Percentiles rank a stretch among this genome's conserved stretches.
These are phyloP conservation scores for Empis stercorea DNA, from an alignment of 2,888 invertebrate genomes.

Conservation along the genomic window DNA sequence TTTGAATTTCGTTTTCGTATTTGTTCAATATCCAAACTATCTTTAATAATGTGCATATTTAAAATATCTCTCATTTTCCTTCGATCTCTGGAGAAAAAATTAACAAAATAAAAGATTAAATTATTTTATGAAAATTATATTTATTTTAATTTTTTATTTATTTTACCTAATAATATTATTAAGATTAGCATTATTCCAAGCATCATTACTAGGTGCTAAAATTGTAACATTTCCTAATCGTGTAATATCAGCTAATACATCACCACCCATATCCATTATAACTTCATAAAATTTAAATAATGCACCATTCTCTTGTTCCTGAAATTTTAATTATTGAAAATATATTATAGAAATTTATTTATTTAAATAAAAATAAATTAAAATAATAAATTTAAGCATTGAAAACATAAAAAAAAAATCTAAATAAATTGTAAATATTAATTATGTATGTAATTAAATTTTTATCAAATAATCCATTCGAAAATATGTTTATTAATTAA, in stretches of 20 bases:
- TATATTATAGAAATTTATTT: background rate
- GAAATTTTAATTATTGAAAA: conserved; percentile 11
- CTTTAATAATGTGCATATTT: conserved; percentile 68
- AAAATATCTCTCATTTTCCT: conserved; percentile 62
- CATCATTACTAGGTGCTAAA: conserved; percentile 81
- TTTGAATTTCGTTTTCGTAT: conserved; percentile 58
- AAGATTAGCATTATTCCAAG: conserved; percentile 65
- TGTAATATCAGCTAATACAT: conserved; percentile 59
- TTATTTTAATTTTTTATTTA: background rate
- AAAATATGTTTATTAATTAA: no score
- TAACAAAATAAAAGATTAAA: background rate
- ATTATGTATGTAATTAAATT: no score
- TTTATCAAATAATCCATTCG: no score
- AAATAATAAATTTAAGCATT: background rate
- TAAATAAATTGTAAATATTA: no score
- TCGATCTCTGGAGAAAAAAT: conserved; percentile 41
- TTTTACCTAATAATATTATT: conserved; percentile 49
- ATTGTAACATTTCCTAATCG: conserved; percentile 63
- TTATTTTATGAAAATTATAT: background rate
- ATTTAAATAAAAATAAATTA: no score
- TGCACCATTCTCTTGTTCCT: conserved; percentile 63
- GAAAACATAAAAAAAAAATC: no score
- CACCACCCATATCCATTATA: conserved; percentile 62
- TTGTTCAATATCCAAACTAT: conserved; percentile 59
- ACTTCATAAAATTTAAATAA: conserved; percentile 71